Conservation (phyloP, 2,797 vertebrate genomes). For the Chaetophractus vellerosus region DNA sequence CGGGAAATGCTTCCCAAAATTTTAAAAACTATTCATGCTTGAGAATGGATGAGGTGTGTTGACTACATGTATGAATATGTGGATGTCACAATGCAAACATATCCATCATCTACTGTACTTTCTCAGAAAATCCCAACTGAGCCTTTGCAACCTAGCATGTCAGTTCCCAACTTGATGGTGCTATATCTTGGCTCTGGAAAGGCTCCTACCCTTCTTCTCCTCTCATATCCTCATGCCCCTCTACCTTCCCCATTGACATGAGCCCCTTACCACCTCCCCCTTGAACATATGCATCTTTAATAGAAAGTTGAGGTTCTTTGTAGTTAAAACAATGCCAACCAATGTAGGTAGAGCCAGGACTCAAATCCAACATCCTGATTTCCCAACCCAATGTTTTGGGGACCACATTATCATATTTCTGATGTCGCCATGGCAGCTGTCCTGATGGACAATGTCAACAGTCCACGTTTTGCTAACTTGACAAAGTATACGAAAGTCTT, state of each 20-base stretch:
- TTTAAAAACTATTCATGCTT: neutral
- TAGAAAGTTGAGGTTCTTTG: neutral
- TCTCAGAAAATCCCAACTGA: too few relatives aligned
- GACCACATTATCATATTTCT: neutral
- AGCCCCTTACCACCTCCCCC: neutral
- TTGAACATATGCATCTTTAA: neutral
- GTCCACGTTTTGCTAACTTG: neutral
- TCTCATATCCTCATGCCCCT: neutral
- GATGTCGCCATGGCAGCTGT: neutral
- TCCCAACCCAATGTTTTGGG: neutral
- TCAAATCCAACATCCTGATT: neutral
- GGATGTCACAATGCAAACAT: neutral
- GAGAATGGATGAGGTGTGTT: neutral
- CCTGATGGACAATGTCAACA: neutral
- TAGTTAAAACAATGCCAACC: neutral
- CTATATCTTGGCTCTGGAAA: neutral
- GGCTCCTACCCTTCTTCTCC: neutral
- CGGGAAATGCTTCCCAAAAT: neutral
- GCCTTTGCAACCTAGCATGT: neutral
- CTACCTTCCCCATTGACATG: neutral
- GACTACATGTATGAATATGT: fast-evolving
- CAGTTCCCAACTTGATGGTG: fast-evolving
- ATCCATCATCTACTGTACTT: neutral
- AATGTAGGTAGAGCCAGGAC: neutral
- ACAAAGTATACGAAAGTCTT: neutral